Conservation (phyloP, 2,113 vertebrate genomes). For the Entosphenus tridentatus region DNA sequence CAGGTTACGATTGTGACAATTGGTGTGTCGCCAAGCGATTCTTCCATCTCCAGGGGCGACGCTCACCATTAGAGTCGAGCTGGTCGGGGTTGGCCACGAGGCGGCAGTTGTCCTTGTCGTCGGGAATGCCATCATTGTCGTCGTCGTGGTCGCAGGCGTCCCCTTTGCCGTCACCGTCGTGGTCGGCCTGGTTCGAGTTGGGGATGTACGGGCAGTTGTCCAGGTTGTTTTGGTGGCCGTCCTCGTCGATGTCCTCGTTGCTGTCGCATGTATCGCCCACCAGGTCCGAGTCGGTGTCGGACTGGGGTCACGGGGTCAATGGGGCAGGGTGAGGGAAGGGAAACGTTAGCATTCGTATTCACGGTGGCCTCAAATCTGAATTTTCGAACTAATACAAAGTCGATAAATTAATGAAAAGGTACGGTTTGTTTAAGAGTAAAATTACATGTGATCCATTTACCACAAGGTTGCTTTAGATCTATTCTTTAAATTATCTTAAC, state of each 20-base stretch:
- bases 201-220: constrained; percentile 97
- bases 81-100: constrained; percentile 71
- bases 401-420: too few relatives aligned
- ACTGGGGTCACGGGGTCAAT: constrained; percentile 20
- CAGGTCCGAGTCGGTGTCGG: constrained; percentile 77
- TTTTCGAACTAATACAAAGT: too few relatives aligned
- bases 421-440: too few relatives aligned
- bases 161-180: constrained; percentile 91
- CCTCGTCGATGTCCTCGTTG: constrained; percentile 95
- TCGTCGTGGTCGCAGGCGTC: constrained; percentile 95
- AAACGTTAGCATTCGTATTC: too few relatives aligned
- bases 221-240: constrained; percentile 94
- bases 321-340: too few relatives aligned
- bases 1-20: too few relatives aligned
- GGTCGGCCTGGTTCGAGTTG: constrained; percentile 87
- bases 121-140: constrained; percentile 92
- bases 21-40: too few relatives aligned
- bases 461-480: too few relatives aligned
- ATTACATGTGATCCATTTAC: too few relatives aligned
- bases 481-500: too few relatives aligned
- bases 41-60: neutral
- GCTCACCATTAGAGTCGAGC: constrained; percentile 69
- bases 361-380: too few relatives aligned
- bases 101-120: constrained; percentile 84
- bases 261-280: constrained; percentile 80